These are phyloP conservation scores for Erebia epiphron DNA, from an alignment of 2,888 invertebrate species.

Conservation along the genomic window DNA sequence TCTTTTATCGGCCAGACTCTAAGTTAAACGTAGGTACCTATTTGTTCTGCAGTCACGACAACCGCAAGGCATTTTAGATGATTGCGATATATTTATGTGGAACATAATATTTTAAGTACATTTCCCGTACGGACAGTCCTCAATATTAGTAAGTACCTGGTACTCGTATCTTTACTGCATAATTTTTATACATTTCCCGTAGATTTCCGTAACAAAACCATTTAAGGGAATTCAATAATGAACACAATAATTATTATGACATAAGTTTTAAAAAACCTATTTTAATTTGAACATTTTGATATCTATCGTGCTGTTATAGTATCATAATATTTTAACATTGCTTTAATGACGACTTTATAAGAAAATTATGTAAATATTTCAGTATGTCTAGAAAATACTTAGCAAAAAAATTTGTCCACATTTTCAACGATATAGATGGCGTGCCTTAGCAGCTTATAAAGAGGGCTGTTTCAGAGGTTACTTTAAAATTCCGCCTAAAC, in stretches of 20 bases:
- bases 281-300: too few species aligned
- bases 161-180: not conserved
- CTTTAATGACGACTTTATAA: too few species aligned
- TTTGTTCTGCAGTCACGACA: slow-evolving; percentile 38
- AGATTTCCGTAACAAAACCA: not conserved
- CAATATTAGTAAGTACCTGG: not conserved
- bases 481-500: slow-evolving; percentile 30
- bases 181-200: not conserved
- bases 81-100: slow-evolving; percentile 25
- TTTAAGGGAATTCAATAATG: not conserved
- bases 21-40: slow-evolving; percentile 31
- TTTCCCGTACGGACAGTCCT: slow-evolving; percentile 7
- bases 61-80: slow-evolving; percentile 30
- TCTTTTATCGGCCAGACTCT: slow-evolving; percentile 34
- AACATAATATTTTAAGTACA: slow-evolving; percentile 17
- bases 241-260: too few species aligned
- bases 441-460: slow-evolving; percentile 6
- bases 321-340: too few species aligned
- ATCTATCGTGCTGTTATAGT: too few species aligned
- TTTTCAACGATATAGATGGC: not conserved
- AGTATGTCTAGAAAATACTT: not conserved
- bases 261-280: too few species aligned
- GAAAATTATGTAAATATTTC: not conserved
- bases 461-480: slow-evolving; percentile 23
- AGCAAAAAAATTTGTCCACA: slow-evolving; percentile 1